These are phyloP conservation scores for Cotesia vestalis DNA, from an alignment of 1,140 invertebrate species.

Conservation along the genomic window DNA sequence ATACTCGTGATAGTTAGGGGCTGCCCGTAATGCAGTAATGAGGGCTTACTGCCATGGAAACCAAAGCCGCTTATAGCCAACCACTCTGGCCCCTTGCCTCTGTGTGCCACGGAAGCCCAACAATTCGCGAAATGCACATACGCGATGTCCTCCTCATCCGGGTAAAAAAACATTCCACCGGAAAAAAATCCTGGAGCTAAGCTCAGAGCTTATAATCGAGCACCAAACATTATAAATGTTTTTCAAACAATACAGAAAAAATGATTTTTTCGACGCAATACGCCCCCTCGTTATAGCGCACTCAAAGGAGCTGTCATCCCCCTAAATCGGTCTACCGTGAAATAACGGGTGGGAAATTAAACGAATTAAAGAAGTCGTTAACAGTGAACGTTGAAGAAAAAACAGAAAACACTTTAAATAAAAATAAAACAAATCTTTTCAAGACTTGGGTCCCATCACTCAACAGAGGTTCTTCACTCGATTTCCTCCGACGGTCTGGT, in stretches of 20 bases:
- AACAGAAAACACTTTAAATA: slow-evolving; percentile 1
- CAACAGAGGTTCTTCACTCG: background rate
- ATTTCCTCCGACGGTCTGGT: slow-evolving; percentile 35
- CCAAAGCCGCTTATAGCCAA: slow-evolving; percentile 66
- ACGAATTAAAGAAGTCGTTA: slow-evolving; percentile 8
- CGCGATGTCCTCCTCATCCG: slow-evolving; percentile 56
- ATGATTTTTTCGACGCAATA: slow-evolving; percentile 35
- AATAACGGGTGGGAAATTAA: background rate
- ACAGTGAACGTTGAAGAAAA: background rate
- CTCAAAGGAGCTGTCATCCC: background rate
- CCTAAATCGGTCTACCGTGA: no score
- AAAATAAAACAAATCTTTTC: background rate
- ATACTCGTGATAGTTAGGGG: slow-evolving; percentile 63
- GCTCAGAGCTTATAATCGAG: background rate
- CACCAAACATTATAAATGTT: background rate
- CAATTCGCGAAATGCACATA: slow-evolving; percentile 45
- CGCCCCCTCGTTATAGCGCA: slow-evolving; percentile 59
- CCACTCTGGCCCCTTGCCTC: slow-evolving; percentile 54
- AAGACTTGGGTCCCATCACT: background rate
- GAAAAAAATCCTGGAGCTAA: slow-evolving; percentile 18
- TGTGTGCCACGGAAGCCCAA: slow-evolving; percentile 1
- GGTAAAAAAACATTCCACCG: slow-evolving; percentile 35
- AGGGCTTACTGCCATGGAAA: slow-evolving; percentile 68
- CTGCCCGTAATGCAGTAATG: slow-evolving; percentile 66
- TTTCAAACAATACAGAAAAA: no score